Evolutionary conservation across 2,113 vertebrate species (phyloP).

Genomic region (Pionites leucogaster): DNA sequence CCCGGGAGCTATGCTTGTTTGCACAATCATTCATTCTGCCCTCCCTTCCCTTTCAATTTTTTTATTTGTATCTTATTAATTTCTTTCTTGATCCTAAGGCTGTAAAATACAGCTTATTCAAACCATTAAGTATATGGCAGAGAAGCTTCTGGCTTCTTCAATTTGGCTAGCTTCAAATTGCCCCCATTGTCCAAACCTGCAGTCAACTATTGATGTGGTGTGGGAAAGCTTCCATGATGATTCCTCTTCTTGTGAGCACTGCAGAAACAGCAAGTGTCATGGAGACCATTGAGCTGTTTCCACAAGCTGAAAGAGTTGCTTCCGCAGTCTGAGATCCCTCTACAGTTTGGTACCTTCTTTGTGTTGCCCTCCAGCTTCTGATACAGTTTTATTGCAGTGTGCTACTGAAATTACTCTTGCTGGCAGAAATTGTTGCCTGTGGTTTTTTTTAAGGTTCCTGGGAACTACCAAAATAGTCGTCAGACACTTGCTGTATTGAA

Average conservation of each 20-base stretch:
- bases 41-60: not conserved
- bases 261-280: not conserved
- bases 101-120: not conserved
- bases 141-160: not conserved
- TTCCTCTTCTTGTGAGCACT: not conserved
- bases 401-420: not conserved
- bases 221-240: not conserved
- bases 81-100: not conserved
- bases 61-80: not conserved
- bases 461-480: not conserved
- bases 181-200: not conserved
- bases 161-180: not conserved
- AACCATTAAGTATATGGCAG: not conserved
- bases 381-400: not conserved
- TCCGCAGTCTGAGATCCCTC: not conserved
- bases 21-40: not conserved
- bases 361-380: not conserved
- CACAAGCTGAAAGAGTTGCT: not conserved
- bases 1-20: not conserved
- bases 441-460: constrained; percentile 4
- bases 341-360: not conserved
- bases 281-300: not conserved
- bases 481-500: constrained; percentile 11
- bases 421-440: not conserved
- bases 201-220: not conserved